A percentile compares a stretch with the other conserved stretches of the same genome.
phyloP scores from a whole-genome alignment of 2,888 invertebrate genomes.

The Tenthredo distinguenda region DNA sequence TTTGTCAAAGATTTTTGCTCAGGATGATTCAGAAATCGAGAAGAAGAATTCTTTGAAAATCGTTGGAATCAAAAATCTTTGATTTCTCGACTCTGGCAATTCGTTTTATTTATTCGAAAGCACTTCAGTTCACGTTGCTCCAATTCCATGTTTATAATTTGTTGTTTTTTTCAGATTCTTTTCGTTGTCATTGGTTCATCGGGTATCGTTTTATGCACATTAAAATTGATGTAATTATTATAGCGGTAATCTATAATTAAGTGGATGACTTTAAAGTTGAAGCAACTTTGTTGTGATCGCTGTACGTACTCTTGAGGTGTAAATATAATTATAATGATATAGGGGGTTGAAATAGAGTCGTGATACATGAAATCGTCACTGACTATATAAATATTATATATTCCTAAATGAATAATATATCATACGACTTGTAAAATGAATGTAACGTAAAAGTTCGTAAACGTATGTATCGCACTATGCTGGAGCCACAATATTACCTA shows the following conservation, averaged over 20 bases:
- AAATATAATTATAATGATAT: conserved; percentile 18
- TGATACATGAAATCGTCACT: conserved; percentile 8
- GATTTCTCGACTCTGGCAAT: not conserved
- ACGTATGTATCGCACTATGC: conserved; percentile 27
- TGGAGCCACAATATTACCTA: conserved; percentile 27
- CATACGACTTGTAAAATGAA: not conserved
- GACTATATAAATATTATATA: not conserved
- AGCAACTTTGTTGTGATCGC: conserved; percentile 24
- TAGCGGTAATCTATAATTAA: not conserved
- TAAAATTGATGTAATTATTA: conserved; percentile 5
- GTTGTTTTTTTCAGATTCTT: not conserved
- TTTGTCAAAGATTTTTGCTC: not conserved
- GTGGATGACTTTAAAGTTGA: not conserved
- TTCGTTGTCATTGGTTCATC: not conserved
- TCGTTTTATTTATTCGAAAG: not conserved
- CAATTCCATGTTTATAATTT: not conserved
- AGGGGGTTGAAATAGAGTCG: not conserved
- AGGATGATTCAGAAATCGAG: not conserved
- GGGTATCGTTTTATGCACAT: not conserved
- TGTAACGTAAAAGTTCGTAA: conserved; percentile 20
- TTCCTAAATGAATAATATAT: not conserved
- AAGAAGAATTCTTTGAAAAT: not conserved
- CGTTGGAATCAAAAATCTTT: not conserved
- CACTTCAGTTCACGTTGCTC: not conserved
- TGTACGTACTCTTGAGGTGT: not conserved